Evolutionary conservation across 2,888 invertebrate species (phyloP), one percentile per base, ranked within the genome.

Genomic region (Diploptera punctata): DNA sequence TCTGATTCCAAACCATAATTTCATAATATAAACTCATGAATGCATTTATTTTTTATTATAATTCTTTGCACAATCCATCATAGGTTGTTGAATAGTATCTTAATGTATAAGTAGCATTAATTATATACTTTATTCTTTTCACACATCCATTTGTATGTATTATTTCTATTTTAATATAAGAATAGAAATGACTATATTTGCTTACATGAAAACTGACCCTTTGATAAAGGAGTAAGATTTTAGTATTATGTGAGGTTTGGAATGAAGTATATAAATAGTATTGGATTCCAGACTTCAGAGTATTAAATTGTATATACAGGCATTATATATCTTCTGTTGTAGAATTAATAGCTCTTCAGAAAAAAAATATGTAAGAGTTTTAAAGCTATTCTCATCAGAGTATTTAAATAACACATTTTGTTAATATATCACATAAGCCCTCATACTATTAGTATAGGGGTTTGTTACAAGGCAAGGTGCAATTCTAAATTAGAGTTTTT

Each of bases 401-500:
- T 52, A 21, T 52, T 52, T 52, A 21, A n/a, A 18, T 52, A 21
- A 24, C 52, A 31, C 31, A 57, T 57, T 31, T 57, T 31, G 21
- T 57, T 57, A 57, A 57, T 29, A n/a, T 57, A 31, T 31, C 16
- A n/a, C n/a, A n/a, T 24, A 1, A 18, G 21, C 52, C 52, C 52
- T 52, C 3, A 52, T 52, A 52, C 24, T 24, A 24, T 52, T 24
- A 21, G 47, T 67, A 43, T 65, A 16, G 26, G 44, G 65, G 44
- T 43, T 43, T 65, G 65, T 65, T 65, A 24, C 43, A 65, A 18
- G 65, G 38, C 65, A 65, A 65, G 38, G 38, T 65, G 65, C 65
- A 57, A 57, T 57, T 57, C 57, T 57, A 57, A 57, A 57, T 57
- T 29, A 9, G 19, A 52, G 10, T 52, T 52, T 52, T 19, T 52